Conservation (phyloP, 2,888 invertebrate genomes). For the Geophilus truncorum region DNA sequence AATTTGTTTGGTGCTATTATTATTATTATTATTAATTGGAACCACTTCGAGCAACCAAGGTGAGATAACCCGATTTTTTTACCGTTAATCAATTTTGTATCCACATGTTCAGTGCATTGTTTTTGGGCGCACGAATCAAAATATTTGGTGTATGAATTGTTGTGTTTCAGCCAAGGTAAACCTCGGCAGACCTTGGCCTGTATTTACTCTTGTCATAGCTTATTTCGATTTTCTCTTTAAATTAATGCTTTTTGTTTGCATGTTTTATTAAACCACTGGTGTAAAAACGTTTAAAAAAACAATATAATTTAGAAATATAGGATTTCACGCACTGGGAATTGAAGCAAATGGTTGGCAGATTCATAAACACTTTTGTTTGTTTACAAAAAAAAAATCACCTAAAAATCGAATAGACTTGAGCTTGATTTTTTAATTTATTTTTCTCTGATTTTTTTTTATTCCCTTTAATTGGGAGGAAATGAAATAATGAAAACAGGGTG, state of each 20-base stretch:
- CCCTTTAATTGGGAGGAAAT: neutral
- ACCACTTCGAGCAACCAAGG: neutral
- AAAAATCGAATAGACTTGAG: neutral
- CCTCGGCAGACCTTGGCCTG: constrained; percentile 13
- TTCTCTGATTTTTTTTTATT: neutral
- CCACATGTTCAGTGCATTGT: neutral
- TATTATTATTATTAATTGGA: neutral
- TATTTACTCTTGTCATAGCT: constrained; percentile 11
- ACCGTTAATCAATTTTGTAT: neutral
- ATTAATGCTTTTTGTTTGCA: neutral
- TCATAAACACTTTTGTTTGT: neutral
- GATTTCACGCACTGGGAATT: too few species aligned
- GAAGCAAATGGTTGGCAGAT: too few species aligned
- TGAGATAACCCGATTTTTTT: neutral
- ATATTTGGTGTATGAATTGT: neutral
- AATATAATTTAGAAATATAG: neutral
- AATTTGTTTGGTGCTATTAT: constrained; percentile 20
- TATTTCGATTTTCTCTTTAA: neutral
- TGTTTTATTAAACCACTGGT: neutral
- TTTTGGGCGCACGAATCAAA: neutral
- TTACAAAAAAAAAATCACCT: neutral
- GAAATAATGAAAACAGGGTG: neutral
- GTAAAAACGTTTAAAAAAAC: neutral
- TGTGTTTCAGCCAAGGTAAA: constrained; percentile 15
- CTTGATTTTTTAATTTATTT: neutral